Evolutionary conservation across 2,888 invertebrate species (phyloP).

Genomic region (Thera britannica): DNA sequence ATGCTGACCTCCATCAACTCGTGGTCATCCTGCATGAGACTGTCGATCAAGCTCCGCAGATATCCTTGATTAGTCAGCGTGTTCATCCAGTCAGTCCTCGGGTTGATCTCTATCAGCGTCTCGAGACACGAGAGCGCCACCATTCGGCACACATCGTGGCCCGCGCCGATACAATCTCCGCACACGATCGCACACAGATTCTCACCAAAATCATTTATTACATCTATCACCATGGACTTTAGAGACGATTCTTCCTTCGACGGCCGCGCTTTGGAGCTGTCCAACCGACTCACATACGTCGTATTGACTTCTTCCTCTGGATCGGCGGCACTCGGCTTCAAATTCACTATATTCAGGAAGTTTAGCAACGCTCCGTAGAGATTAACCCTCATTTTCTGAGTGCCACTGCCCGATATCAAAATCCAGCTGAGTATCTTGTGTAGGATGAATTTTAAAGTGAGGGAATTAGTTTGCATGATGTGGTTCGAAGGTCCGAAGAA

Average conservation of each 20-base stretch:
- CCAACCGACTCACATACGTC: constrained; percentile 87
- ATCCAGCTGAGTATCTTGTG: constrained; percentile 94
- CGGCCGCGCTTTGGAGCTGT: constrained; percentile 79
- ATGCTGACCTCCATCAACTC: constrained; percentile 82
- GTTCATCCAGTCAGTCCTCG: constrained; percentile 84
- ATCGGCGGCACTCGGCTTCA: constrained; percentile 73
- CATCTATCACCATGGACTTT: constrained; percentile 74
- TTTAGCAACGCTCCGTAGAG: constrained; percentile 93
- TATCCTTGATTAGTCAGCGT: constrained; percentile 86
- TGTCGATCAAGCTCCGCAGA: constrained; percentile 92
- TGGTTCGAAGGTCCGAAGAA: constrained; percentile 77
- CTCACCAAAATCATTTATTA: constrained; percentile 90
- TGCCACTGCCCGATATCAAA: constrained; percentile 90
- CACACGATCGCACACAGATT: constrained; percentile 92
- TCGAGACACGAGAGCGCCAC: constrained; percentile 93
- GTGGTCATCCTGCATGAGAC: constrained; percentile 90
- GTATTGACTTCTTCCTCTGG: constrained; percentile 69
- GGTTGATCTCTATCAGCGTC: constrained; percentile 90
- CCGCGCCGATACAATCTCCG: constrained; percentile 92
- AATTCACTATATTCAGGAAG: constrained; percentile 90
- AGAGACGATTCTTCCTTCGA: constrained; percentile 67
- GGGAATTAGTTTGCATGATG: constrained; percentile 86
- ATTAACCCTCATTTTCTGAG: constrained; percentile 93
- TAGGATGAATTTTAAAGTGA: constrained; percentile 88
- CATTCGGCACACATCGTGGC: constrained; percentile 96